Percentiles rank a stretch among this genome's conserved stretches.
Conservation (phyloP, 2,113 vertebrate genomes). For the Thunnus thynnus region DNA sequence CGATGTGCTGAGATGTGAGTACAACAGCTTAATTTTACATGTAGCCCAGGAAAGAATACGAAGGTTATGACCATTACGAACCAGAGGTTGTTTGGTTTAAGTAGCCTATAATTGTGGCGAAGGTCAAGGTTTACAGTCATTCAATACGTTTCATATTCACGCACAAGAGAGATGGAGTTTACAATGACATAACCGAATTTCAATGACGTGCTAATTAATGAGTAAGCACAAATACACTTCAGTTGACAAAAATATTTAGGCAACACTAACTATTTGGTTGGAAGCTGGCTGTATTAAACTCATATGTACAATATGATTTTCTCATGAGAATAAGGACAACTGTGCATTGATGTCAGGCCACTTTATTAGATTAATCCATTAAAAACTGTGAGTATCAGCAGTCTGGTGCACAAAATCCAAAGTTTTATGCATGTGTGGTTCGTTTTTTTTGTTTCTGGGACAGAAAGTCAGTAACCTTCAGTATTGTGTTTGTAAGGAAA, state of each 20-base stretch:
- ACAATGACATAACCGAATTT: not conserved
- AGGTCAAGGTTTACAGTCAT: too few species aligned
- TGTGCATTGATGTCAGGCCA: too few species aligned
- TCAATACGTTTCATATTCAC: too few species aligned
- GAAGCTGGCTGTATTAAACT: not conserved
- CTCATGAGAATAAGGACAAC: too few species aligned
- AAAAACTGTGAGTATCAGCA: not conserved
- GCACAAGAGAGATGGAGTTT: too few species aligned
- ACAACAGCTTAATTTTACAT: constrained; percentile 1
- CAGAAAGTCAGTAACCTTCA: not conserved
- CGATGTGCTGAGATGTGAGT: constrained; percentile 61
- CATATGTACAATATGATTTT: not conserved
- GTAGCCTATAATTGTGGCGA: too few species aligned
- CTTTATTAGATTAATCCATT: too few species aligned
- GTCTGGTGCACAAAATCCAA: not conserved
- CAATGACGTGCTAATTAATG: too few species aligned
- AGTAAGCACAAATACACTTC: not conserved
- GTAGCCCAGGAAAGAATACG: too few species aligned
- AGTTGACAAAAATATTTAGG: too few species aligned
- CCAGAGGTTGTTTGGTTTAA: not conserved
- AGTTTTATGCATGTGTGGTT: too few species aligned
- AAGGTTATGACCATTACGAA: not conserved
- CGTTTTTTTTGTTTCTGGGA: not conserved
- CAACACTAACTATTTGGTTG: not conserved
- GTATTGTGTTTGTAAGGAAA: not conserved